Conservation (phyloP, 2,888 invertebrate genomes). For the Cecidostiba fungosa region DNA sequence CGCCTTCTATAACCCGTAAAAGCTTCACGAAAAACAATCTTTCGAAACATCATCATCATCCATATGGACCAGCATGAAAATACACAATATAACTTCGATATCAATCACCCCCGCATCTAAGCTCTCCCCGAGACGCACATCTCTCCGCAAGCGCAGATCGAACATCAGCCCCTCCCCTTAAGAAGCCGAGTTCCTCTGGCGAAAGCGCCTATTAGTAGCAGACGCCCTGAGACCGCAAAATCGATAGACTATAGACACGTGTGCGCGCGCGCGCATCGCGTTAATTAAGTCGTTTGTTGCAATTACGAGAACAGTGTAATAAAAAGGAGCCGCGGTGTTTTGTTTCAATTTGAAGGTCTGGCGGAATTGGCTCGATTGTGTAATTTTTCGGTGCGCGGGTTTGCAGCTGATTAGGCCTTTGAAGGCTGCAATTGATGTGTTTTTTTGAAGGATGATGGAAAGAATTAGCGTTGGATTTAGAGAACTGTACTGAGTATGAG, state of each 20-base stretch:
- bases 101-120: no score
- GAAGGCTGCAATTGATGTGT: neutral
- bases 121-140: neutral
- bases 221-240: neutral
- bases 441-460: neutral
- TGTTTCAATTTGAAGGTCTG: neutral
- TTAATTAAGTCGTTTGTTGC: conserved; percentile 23
- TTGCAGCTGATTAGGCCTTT: neutral
- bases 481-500: no score
- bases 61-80: no score
- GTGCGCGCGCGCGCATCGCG: neutral
- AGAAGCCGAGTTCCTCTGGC: neutral
- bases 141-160: neutral
- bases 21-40: no score
- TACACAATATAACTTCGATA: no score
- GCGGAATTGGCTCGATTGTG: neutral
- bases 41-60: no score
- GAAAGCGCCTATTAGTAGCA: neutral
- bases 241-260: neutral
- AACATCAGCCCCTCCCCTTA: neutral
- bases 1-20: no score
- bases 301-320: neutral
- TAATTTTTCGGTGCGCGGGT: neutral
- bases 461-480: neutral
- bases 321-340: neutral